Evolutionary conservation across 2,888 invertebrate species (phyloP).

Genomic region (Aplocera efformata): DNA sequence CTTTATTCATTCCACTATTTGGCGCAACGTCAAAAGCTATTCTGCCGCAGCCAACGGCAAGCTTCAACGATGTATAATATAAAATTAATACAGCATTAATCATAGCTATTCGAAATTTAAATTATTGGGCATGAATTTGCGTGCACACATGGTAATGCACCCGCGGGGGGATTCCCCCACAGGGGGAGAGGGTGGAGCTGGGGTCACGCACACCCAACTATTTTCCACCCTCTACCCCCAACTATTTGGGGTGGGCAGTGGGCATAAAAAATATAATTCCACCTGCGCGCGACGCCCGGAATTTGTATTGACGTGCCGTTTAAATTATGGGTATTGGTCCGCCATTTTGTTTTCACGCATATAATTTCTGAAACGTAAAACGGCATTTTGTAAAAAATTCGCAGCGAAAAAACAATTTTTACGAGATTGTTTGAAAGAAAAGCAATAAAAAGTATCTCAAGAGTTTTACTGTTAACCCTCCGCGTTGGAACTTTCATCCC

Average conservation of each 20-base stretch:
- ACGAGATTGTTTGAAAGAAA: conserved; percentile 23
- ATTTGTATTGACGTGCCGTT: conserved; percentile 64
- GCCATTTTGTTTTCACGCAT: conserved; percentile 67
- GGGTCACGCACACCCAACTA: conserved; percentile 67
- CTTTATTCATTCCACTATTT: no score
- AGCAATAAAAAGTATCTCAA: conserved; percentile 34
- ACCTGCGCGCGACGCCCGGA: conserved; percentile 69
- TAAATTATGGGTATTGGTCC: conserved; percentile 56
- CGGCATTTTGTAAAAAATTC: conserved; percentile 20
- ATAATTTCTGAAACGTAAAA: conserved; percentile 26
- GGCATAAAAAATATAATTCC: conserved; percentile 72
- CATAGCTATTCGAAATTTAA: conserved; percentile 75
- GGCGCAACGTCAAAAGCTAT: conserved; percentile 1
- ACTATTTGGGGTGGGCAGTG: conserved; percentile 74
- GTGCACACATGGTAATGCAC: conserved; percentile 72
- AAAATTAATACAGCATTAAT: conserved; percentile 66
- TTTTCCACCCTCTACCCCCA: conserved; percentile 55
- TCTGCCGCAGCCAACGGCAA: conserved; percentile 8
- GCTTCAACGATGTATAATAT: conserved; percentile 12
- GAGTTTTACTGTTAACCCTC: conserved; percentile 27
- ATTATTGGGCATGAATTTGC: conserved; percentile 76
- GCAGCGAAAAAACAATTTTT: conserved; percentile 18
- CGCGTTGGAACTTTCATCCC: conserved; percentile 29
- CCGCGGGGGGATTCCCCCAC: conserved; percentile 31
- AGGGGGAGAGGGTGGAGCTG: conserved; percentile 41